phyloP scores from a whole-genome alignment of 2,113 vertebrate genomes.

The Xiphophorus hellerii region DNA sequence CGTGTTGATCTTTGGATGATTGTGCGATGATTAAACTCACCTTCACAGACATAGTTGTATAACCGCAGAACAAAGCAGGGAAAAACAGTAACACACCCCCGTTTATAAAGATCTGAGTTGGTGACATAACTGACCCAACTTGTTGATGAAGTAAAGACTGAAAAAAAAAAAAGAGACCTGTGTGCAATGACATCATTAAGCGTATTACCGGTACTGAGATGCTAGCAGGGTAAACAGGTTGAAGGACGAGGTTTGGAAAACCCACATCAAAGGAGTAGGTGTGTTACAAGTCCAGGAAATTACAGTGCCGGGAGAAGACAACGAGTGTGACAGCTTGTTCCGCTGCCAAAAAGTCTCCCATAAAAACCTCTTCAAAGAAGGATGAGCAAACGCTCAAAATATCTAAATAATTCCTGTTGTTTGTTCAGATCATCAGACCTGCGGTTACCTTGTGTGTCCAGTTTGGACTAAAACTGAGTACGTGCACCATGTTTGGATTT shows the following conservation, averaged over 20 bases:
- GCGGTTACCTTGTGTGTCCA: constrained; percentile 42
- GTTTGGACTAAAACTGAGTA: constrained; percentile 39
- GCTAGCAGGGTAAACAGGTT: constrained; percentile 51
- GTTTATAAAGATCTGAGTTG: background rate
- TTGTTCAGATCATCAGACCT: constrained; percentile 32
- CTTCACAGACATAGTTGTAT: background rate
- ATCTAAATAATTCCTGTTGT: constrained; percentile 38
- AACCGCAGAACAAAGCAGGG: background rate
- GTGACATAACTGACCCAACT: background rate
- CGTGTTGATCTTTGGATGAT: background rate
- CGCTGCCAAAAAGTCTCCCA: constrained; percentile 51
- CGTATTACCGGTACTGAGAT: constrained; percentile 10
- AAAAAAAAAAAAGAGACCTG: background rate
- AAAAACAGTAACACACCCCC: background rate
- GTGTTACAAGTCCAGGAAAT: constrained; percentile 49
- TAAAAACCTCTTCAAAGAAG: constrained; percentile 45
- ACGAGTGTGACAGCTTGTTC: constrained; percentile 49
- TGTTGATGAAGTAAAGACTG: no score
- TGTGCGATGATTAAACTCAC: background rate
- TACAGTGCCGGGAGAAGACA: constrained; percentile 50
- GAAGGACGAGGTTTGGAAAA: constrained; percentile 32
- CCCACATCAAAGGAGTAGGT: constrained; percentile 59
- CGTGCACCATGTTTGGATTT: constrained; percentile 28
- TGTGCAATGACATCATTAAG: constrained; percentile 30
- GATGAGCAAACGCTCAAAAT: constrained; percentile 37